These are phyloP conservation scores for Alfaro cultratus DNA, from an alignment of 2,797 vertebrate genomes.

Conservation along the genomic window DNA sequence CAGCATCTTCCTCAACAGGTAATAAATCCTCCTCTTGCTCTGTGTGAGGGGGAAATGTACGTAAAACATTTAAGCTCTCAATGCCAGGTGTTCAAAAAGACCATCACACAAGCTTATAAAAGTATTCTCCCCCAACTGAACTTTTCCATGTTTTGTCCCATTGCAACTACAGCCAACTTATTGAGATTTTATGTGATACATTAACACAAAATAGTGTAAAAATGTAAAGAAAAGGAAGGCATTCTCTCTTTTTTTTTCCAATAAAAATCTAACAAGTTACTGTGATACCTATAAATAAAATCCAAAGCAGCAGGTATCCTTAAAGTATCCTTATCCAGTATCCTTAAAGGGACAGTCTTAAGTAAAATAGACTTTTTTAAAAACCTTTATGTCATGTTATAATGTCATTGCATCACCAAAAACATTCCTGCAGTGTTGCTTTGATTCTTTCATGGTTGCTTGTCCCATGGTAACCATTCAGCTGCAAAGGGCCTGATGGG, in stretches of 20 bases:
- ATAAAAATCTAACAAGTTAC: background rate
- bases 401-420: too few species aligned
- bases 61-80: background rate
- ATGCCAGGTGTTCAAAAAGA: background rate
- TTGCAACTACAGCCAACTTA: background rate
- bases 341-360: too few species aligned
- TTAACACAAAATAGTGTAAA: background rate
- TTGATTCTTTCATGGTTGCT: too few species aligned
- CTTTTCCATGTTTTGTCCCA: background rate
- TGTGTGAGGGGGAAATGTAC: background rate
- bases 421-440: too few species aligned
- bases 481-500: too few species aligned
- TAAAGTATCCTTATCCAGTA: too few species aligned
- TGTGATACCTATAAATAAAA: background rate
- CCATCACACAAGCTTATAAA: background rate
- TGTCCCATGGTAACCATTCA: too few species aligned
- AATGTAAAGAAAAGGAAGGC: background rate
- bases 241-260: background rate
- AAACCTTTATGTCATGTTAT: too few species aligned
- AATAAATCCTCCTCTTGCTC: background rate
- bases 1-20: constrained; percentile 97
- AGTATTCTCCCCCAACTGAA: background rate
- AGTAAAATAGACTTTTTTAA: too few species aligned
- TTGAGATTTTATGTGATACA: background rate
- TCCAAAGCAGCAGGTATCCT: background rate